Percentiles rank a stretch among this genome's conserved stretches.
Conservation (phyloP, 2,113 vertebrate genomes). For the Scopus umbretta region DNA sequence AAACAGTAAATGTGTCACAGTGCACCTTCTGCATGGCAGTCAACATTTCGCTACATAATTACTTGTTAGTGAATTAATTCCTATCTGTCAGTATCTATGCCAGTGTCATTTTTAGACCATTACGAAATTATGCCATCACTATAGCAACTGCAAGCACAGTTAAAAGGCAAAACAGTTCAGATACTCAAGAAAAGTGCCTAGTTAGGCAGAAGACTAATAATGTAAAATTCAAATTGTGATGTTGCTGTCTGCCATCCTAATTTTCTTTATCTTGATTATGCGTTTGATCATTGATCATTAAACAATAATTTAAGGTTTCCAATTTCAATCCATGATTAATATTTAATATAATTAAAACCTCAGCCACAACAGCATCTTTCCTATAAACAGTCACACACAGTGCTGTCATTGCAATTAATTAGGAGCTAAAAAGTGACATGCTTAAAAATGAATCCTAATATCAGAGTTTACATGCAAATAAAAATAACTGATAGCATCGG, state of each 20-base stretch:
- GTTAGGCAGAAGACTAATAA: conserved; percentile 74
- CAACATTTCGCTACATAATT: conserved; percentile 96
- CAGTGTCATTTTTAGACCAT: conserved; percentile 84
- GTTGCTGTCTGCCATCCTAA: conserved; percentile 54
- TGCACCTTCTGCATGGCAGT: conserved; percentile 88
- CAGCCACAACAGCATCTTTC: conserved; percentile 10
- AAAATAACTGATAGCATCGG: neutral
- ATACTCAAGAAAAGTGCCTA: conserved; percentile 73
- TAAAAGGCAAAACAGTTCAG: conserved; percentile 81
- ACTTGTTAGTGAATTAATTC: conserved; percentile 94
- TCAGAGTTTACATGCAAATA: conserved; percentile 52
- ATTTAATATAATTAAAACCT: conserved; percentile 70
- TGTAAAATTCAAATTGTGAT: conserved; percentile 54
- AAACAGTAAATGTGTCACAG: conserved; percentile 88
- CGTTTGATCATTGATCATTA: conserved; percentile 72
- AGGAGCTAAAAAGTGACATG: conserved; percentile 66
- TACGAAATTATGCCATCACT: conserved; percentile 86
- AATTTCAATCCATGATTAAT: conserved; percentile 58
- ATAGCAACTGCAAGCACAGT: conserved; percentile 82
- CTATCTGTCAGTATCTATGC: conserved; percentile 88
- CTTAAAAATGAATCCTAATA: conserved; percentile 49
- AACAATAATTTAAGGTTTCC: conserved; percentile 70
- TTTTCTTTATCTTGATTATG: conserved; percentile 69
- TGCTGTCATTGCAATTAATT: conserved; percentile 68
- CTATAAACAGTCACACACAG: neutral